Base-by-base conservation (phyloP, 1,140 invertebrate genomes). In the Oncopodura yosiiana region DNA sequence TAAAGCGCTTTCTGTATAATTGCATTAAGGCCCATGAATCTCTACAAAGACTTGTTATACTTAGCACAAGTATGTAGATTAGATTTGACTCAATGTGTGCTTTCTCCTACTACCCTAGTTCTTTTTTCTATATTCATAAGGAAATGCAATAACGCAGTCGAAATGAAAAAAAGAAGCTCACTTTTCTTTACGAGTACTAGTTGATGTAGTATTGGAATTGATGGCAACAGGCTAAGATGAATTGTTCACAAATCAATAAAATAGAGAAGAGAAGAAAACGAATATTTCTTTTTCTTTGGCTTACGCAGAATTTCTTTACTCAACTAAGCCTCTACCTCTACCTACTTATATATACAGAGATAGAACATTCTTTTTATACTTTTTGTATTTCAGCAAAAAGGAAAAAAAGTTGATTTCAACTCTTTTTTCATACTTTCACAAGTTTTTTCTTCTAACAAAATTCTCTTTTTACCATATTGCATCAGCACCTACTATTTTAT, bases 221-320 rank as follows among this genome's bases (percentile, higher is more conserved):
- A 49, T 49, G 46, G 46, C 46, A 49, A 49, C 46, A 49, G 46
- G 46, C 46, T 37, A 36, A 49, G 46, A 49, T 49, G 46, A 49
- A 49, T 49, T 49, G 46, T 49, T 49, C 46, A 49, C 46, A 49
- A 49, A 49, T 49, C 46, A 49, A 49, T 49, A 38, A 38, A 37
- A 49, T 23, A 30, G 44, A 32, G 30, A 30, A 46, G 26, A 32
- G 44, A 27, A 16, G 44, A 46, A 21, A 32, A 30, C 30, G 43
- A 21, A 29, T 21, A 9, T 16, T 29, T 19, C 16, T 16, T 16
- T 39, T 2, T 39, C 44, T 32, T 27, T 46, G 44, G 34, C 44
- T 46, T 32, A 11, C 27, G 14, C 34, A 32, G 26, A 46, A 30
- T 46, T 46, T 27, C 30, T 30, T 46, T 8, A 23, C 27, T 9